Percentiles rank a stretch among this genome's conserved stretches.
Evolutionary conservation across 92 coral and sea anemone species (phyloP).

Genomic region (Porites divaricata): DNA sequence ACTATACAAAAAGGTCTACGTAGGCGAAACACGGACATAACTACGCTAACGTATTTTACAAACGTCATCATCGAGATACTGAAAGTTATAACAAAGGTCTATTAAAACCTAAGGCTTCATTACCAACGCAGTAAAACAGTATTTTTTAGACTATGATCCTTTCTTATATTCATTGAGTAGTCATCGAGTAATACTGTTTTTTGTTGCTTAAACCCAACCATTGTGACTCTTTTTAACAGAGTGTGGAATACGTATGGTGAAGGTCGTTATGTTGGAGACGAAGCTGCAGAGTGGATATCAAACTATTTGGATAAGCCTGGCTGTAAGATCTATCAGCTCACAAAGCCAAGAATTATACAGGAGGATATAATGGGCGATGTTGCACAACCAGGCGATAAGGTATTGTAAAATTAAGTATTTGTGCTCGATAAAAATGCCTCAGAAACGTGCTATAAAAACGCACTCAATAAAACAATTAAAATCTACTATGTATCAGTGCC

Average conservation of each 20-base stretch:
- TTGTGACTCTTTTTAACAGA: conserved; percentile 18
- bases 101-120: no score
- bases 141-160: background rate
- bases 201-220: background rate
- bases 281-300: conserved; percentile 68
- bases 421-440: background rate
- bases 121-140: no score
- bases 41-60: no score
- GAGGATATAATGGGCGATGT: conserved; percentile 43
- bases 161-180: background rate
- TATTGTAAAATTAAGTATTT: background rate
- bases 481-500: no score
- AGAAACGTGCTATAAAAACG: no score
- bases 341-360: conserved; percentile 50
- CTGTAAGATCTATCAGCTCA: conserved; percentile 45
- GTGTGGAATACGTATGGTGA: conserved; percentile 49
- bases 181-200: background rate
- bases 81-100: no score
- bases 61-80: no score
- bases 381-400: conserved; percentile 65
- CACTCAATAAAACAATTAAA: no score
- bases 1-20: no score
- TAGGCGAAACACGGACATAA: no score
- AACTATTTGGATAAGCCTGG: conserved; percentile 57
- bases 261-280: conserved; percentile 68